phyloP scores from a whole-genome alignment of 2,113 vertebrate genomes.

The Labeo catla region DNA sequence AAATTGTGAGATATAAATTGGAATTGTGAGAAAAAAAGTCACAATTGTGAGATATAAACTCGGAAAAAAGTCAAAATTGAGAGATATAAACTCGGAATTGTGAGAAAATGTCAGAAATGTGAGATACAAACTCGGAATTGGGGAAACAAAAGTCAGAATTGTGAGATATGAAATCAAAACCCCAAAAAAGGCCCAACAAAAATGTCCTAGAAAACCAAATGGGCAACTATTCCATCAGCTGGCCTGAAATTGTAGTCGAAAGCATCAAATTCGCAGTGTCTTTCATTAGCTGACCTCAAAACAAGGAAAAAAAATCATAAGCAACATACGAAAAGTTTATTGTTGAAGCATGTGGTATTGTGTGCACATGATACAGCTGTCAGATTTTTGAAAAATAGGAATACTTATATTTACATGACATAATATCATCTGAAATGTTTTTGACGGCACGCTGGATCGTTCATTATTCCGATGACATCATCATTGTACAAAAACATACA shows the following conservation, averaged over 20 bases:
- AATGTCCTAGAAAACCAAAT: neutral
- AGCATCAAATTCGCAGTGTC: neutral
- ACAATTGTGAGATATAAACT: too few relatives aligned
- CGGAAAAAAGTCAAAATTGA: too few relatives aligned
- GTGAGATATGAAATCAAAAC: too few relatives aligned
- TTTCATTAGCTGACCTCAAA: neutral
- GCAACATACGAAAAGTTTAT: conserved; percentile 68
- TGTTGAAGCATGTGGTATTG: conserved; percentile 67
- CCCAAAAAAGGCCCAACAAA: neutral
- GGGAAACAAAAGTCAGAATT: too few relatives aligned
- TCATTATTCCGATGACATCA: conserved; percentile 63
- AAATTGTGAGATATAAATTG: too few relatives aligned
- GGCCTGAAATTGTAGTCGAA: neutral
- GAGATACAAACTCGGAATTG: too few relatives aligned
- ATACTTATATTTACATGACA: conserved; percentile 87
- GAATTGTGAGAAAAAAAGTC: too few relatives aligned
- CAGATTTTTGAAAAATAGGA: conserved; percentile 82
- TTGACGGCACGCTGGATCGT: conserved; percentile 77
- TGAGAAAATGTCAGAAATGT: too few relatives aligned
- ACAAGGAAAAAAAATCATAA: conserved; percentile 51
- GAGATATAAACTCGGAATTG: too few relatives aligned
- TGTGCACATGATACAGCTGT: conserved; percentile 83
- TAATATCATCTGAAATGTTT: conserved; percentile 78
- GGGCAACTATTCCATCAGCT: neutral
- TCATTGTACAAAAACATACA: conserved; percentile 69